phyloP scores from a whole-genome alignment of 2,113 vertebrate genomes.

The Eublepharis macularius region DNA sequence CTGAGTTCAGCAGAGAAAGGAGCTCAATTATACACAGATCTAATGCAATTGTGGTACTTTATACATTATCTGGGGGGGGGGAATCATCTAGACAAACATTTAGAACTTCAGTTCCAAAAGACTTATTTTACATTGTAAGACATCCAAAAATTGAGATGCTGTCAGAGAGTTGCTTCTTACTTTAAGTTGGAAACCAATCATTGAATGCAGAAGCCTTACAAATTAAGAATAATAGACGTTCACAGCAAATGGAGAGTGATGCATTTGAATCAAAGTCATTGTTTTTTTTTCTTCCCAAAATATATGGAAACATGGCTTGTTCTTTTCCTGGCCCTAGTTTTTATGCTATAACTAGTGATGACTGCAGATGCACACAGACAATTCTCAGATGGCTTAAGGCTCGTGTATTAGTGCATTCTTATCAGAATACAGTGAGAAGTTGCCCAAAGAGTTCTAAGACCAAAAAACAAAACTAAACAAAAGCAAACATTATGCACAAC shows the following conservation, averaged over 20 bases:
- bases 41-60: not conserved
- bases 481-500: not conserved
- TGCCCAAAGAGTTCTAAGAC: not conserved
- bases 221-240: too few relatives aligned
- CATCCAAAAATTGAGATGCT: not conserved
- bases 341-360: not conserved
- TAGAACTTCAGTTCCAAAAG: not conserved
- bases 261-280: not conserved
- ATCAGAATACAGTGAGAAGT: not conserved
- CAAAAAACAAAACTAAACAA: not conserved
- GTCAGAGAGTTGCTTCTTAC: not conserved
- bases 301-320: not conserved
- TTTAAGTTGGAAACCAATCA: not conserved
- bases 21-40: not conserved
- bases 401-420: too few relatives aligned
- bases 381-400: too few relatives aligned
- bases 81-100: not conserved
- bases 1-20: not conserved
- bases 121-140: not conserved
- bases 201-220: too few relatives aligned
- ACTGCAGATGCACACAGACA: too few relatives aligned
- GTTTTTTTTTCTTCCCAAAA: not conserved
- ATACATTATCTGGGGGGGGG: too few relatives aligned
- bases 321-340: not conserved
- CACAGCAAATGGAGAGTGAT: not conserved